Conservation (phyloP, 2,113 vertebrate species). For the Epinephelus fuscoguttatus region DNA sequence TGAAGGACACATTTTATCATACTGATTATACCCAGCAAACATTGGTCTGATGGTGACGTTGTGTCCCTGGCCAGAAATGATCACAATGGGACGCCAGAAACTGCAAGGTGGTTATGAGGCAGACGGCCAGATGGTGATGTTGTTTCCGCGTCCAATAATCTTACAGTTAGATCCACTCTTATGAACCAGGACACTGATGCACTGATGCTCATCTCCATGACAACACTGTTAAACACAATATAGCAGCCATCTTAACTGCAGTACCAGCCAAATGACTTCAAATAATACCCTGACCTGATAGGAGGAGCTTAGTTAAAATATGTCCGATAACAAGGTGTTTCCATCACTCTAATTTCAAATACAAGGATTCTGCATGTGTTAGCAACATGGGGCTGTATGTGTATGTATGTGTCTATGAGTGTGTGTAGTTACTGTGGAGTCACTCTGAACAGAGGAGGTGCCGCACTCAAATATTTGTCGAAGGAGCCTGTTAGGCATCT, state of each 20-base stretch:
- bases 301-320: background rate
- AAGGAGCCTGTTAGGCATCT: slow-evolving; percentile 61
- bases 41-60: too few species aligned
- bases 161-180: too few species aligned
- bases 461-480: slow-evolving; percentile 72
- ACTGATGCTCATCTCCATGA: slow-evolving; percentile 7
- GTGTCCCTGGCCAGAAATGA: too few species aligned
- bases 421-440: slow-evolving; percentile 9
- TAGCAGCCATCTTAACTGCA: slow-evolving; percentile 21
- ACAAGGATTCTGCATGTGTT: background rate
- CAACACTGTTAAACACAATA: background rate
- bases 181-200: too few species aligned
- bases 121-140: too few species aligned
- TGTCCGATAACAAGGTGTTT: background rate
- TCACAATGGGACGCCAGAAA: too few species aligned
- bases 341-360: background rate
- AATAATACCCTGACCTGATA: background rate
- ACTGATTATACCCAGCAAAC: too few species aligned
- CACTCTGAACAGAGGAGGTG: slow-evolving; percentile 42
- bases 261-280: background rate
- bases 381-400: background rate
- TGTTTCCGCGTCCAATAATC: too few species aligned
- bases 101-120: too few species aligned
- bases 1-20: background rate
- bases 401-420: background rate